These are phyloP conservation scores for Eonycteris spelaea DNA, from an alignment of 2,113 vertebrate genomes.

Conservation along the genomic window DNA sequence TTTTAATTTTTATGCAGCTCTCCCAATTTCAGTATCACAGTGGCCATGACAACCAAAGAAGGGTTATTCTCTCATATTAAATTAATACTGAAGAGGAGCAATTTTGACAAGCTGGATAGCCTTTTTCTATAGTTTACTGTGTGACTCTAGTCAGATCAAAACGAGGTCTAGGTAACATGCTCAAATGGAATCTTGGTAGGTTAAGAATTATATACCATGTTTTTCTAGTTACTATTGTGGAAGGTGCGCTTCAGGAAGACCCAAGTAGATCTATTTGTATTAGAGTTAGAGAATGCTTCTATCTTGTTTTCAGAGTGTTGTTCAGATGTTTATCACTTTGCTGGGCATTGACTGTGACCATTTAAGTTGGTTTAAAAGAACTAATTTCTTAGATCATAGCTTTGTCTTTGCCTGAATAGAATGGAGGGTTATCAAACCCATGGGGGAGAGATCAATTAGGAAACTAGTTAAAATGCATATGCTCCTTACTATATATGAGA, in stretches of 20 bases:
- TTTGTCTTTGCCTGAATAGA: not conserved
- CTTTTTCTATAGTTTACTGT: not conserved
- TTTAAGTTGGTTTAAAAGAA: not conserved
- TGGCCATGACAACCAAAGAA: not conserved
- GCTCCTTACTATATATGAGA: not conserved
- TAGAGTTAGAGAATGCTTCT: not conserved
- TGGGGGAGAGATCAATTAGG: not conserved
- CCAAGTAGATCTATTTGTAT: not conserved
- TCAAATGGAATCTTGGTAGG: not conserved
- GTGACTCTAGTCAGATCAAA: not conserved
- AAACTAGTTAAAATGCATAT: not conserved
- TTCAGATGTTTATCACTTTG: not conserved
- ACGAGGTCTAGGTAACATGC: not conserved
- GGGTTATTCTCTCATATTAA: not conserved
- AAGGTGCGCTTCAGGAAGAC: not conserved
- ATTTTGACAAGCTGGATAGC: not conserved
- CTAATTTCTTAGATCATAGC: not conserved
- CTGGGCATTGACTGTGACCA: not conserved
- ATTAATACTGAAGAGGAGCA: not conserved
- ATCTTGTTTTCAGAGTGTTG: not conserved
- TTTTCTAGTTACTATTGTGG: not conserved
- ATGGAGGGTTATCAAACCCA: not conserved
- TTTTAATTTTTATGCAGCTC: constrained; percentile 34
- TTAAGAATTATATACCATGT: not conserved
- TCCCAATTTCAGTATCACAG: not conserved